Conservation (phyloP, 2,113 vertebrate genomes). For the Myotis yumanensis region DNA sequence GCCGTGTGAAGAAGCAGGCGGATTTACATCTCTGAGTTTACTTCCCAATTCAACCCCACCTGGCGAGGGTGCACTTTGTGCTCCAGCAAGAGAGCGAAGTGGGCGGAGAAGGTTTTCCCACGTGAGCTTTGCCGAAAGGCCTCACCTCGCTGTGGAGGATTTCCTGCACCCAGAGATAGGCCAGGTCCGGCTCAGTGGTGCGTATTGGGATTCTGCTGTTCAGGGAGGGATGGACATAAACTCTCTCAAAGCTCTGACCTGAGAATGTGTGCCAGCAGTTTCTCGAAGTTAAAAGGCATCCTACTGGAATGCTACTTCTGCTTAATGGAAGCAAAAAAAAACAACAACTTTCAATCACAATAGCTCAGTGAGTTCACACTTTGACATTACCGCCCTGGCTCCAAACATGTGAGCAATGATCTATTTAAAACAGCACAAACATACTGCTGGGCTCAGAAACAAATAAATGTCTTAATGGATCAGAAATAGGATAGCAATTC, state of each 20-base stretch:
- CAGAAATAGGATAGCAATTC: background rate
- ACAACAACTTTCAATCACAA: conserved; percentile 23
- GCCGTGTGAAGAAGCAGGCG: background rate
- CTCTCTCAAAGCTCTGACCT: background rate
- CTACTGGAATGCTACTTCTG: background rate
- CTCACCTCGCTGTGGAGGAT: background rate
- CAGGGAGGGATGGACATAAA: background rate
- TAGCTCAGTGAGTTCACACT: background rate
- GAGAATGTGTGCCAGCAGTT: background rate
- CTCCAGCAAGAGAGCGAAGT: background rate
- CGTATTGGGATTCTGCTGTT: background rate
- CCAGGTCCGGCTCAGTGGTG: background rate
- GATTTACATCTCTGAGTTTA: background rate
- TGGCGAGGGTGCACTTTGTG: background rate
- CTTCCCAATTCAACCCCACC: background rate
- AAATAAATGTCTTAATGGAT: conserved; percentile 7
- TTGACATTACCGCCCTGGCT: conserved; percentile 15
- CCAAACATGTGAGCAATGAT: conserved; percentile 9
- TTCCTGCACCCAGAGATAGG: background rate
- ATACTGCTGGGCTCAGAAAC: background rate
- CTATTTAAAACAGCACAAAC: conserved; percentile 52
- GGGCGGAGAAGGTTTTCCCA: background rate
- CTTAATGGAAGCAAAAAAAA: conserved; percentile 9
- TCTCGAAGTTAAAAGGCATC: conserved; percentile 5
- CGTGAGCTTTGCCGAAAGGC: background rate